These are phyloP conservation scores for Leptosomus discolor DNA, from an alignment of 2,113 vertebrate genomes.

Conservation along the genomic window DNA sequence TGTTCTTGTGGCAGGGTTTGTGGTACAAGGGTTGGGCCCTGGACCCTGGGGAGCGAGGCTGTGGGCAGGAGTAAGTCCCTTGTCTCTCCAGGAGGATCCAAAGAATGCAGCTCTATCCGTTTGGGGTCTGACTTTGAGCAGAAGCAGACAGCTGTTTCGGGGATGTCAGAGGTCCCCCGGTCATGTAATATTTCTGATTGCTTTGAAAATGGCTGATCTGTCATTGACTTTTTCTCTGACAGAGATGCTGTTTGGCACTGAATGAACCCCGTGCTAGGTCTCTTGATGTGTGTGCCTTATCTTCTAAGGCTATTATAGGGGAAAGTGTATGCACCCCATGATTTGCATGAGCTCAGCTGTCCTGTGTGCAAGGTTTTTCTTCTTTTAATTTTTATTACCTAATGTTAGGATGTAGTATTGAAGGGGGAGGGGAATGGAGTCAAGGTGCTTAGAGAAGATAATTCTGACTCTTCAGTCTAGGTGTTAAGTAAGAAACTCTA, in stretches of 20 bases:
- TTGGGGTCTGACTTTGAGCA: not conserved
- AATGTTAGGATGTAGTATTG: not conserved
- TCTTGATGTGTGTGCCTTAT: not conserved
- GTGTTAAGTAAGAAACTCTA: not conserved
- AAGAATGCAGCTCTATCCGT: not conserved
- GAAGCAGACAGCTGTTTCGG: not conserved
- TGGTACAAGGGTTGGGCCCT: not conserved
- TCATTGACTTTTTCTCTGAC: not conserved
- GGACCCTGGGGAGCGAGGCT: not conserved
- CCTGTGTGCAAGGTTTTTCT: not conserved
- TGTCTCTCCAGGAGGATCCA: not conserved
- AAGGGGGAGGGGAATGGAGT: not conserved
- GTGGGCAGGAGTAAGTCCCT: not conserved
- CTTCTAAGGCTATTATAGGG: not conserved
- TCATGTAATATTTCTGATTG: not conserved
- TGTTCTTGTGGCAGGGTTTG: slow-evolving; percentile 8
- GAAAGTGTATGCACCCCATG: not conserved
- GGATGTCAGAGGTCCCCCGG: not conserved
- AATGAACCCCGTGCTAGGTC: not conserved
- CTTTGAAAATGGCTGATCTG: not conserved
- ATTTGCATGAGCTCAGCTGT: not conserved
- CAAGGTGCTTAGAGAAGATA: not conserved
- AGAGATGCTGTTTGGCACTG: not conserved
- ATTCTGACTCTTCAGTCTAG: not conserved
- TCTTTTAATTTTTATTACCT: not conserved